Percentiles rank a stretch among this genome's conserved stretches.
phyloP scores from a whole-genome alignment of 2,888 invertebrate species.

The Cosmia pyralina region DNA sequence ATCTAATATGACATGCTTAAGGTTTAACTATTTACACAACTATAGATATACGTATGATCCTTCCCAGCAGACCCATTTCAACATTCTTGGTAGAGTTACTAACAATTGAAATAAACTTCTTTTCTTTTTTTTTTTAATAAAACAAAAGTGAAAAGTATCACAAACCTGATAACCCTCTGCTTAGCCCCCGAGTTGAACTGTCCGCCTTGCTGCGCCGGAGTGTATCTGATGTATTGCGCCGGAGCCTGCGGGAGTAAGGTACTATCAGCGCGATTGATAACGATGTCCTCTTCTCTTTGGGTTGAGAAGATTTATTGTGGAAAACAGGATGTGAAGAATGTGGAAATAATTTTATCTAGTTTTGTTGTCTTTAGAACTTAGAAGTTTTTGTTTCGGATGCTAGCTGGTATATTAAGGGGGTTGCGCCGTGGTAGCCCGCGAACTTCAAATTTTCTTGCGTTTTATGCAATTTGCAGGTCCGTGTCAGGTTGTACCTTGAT shows the following conservation, averaged over 20 bases:
- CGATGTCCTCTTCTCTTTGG: slow-evolving; percentile 41
- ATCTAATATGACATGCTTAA: too few species aligned
- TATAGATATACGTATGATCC: too few species aligned
- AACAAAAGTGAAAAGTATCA: background rate
- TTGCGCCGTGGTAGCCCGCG: too few species aligned
- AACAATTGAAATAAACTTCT: too few species aligned
- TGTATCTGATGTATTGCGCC: slow-evolving; percentile 99
- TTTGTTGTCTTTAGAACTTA: background rate
- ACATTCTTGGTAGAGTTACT: too few species aligned
- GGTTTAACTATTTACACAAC: too few species aligned
- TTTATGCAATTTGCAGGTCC: too few species aligned
- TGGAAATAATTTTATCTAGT: too few species aligned
- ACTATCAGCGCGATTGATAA: slow-evolving; percentile 78
- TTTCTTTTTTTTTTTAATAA: too few species aligned
- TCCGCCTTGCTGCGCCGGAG: slow-evolving; percentile 98
- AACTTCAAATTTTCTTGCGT: too few species aligned
- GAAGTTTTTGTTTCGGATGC: background rate
- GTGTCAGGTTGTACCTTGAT: too few species aligned
- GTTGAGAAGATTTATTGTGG: slow-evolving; percentile 27
- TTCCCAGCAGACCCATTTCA: too few species aligned
- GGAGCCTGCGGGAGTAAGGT: slow-evolving; percentile 91
- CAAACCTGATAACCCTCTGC: slow-evolving; percentile 98
- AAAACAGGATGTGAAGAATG: background rate
- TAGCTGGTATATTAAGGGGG: background rate
- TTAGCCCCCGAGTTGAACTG: slow-evolving; percentile 99